These are phyloP conservation scores for Clarias pachynema DNA, from an alignment of 2,797 vertebrate genomes.

Conservation along the genomic window DNA sequence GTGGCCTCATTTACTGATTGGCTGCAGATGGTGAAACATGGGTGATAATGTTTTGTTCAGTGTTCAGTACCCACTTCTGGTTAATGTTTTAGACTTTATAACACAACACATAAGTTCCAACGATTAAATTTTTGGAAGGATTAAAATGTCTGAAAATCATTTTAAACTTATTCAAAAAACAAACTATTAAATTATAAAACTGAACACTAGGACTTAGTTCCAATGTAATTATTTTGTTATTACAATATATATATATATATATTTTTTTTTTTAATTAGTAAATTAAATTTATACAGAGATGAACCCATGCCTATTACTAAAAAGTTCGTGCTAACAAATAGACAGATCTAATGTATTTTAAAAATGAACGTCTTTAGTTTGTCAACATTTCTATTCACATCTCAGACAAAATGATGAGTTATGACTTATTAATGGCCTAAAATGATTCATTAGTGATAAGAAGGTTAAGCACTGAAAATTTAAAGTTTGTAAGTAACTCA, in stretches of 20 bases:
- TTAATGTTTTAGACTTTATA: background rate
- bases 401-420: constrained; percentile 5
- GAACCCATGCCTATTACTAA: background rate
- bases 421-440: background rate
- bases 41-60: background rate
- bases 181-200: background rate
- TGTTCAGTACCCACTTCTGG: background rate
- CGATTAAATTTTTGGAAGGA: background rate
- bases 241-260: background rate
- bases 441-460: constrained; percentile 6
- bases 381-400: constrained; percentile 32
- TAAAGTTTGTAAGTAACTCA: background rate
- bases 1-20: background rate
- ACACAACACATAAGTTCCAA: background rate
- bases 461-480: background rate
- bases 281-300: background rate
- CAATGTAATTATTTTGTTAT: background rate
- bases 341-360: background rate
- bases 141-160: background rate
- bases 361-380: background rate
- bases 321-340: background rate
- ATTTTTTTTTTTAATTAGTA: background rate
- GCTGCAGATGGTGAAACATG: background rate
- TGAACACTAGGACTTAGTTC: background rate
- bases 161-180: background rate